phyloP scores from a whole-genome alignment of 2,113 vertebrate genomes.

The Eublepharis macularius region DNA sequence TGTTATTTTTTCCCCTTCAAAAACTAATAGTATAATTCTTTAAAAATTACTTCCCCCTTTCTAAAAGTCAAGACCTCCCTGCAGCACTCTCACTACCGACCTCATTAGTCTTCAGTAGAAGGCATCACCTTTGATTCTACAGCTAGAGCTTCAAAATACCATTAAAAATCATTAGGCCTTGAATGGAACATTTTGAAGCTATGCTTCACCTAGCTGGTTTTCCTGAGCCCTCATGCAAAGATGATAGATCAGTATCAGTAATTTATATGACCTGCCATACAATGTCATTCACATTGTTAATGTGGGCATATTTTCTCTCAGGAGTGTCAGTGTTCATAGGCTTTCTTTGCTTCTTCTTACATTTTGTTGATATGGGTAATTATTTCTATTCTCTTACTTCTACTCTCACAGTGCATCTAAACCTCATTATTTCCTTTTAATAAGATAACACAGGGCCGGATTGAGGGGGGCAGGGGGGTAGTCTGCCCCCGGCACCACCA shows the following conservation, averaged over 20 bases:
- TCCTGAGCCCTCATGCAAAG: slow-evolving; percentile 3
- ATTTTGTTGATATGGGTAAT: no score
- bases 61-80: slow-evolving; percentile 17
- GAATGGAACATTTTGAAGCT: slow-evolving; percentile 13
- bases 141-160: slow-evolving; percentile 32
- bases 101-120: slow-evolving; percentile 38
- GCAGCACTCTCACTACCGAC: background rate
- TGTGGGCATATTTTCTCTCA: slow-evolving; percentile 10
- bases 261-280: slow-evolving; percentile 32
- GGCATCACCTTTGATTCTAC: slow-evolving; percentile 34
- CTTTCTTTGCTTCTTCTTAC: no score
- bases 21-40: slow-evolving; percentile 38
- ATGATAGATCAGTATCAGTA: slow-evolving; percentile 16
- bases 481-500: no score
- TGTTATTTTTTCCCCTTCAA: background rate
- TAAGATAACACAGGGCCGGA: no score
- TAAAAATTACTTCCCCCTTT: slow-evolving; percentile 41
- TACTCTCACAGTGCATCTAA: no score
- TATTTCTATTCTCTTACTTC: no score
- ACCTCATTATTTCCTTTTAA: no score
- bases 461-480: no score
- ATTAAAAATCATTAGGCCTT: slow-evolving; percentile 48
- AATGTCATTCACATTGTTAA: slow-evolving; percentile 12
- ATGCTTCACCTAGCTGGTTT: slow-evolving; percentile 29
- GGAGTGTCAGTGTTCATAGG: no score